Evolutionary conservation across 2,113 vertebrate species (phyloP).

Genomic region (Pogona vitticeps): DNA sequence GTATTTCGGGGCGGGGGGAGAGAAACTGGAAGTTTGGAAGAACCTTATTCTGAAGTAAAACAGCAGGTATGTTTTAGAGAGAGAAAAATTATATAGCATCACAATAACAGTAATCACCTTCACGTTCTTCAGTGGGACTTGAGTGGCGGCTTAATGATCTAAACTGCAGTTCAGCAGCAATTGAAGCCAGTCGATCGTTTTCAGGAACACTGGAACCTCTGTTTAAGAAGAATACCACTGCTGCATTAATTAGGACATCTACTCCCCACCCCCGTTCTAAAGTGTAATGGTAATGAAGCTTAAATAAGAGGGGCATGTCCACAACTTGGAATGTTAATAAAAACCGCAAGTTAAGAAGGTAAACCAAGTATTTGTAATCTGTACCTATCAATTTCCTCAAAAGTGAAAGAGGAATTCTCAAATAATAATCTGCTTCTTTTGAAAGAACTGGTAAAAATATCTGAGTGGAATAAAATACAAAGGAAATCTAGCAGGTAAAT

Average conservation of each 20-base stretch:
- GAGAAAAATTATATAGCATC: background rate
- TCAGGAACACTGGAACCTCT: slow-evolving; percentile 93
- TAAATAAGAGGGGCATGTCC: background rate
- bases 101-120: slow-evolving; percentile 79
- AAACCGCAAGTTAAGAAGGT: background rate
- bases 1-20: background rate
- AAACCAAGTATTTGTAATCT: background rate
- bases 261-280: slow-evolving; percentile 4
- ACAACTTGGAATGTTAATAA: background rate
- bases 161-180: slow-evolving; percentile 92
- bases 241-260: slow-evolving; percentile 38
- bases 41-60: background rate
- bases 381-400: background rate
- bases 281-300: slow-evolving; percentile 36
- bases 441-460: slow-evolving; percentile 1
- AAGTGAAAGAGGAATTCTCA: background rate
- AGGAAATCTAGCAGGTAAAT: background rate
- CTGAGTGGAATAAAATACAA: slow-evolving; percentile 12
- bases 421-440: background rate
- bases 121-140: slow-evolving; percentile 95
- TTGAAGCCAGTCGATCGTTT: slow-evolving; percentile 92
- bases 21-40: background rate
- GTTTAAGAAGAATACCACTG: slow-evolving; percentile 52
- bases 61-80: background rate
- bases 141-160: slow-evolving; percentile 97